These are phyloP conservation scores for Oxygymnocypris stewartii DNA, from an alignment of 2,113 vertebrate species.

Conservation along the genomic window DNA sequence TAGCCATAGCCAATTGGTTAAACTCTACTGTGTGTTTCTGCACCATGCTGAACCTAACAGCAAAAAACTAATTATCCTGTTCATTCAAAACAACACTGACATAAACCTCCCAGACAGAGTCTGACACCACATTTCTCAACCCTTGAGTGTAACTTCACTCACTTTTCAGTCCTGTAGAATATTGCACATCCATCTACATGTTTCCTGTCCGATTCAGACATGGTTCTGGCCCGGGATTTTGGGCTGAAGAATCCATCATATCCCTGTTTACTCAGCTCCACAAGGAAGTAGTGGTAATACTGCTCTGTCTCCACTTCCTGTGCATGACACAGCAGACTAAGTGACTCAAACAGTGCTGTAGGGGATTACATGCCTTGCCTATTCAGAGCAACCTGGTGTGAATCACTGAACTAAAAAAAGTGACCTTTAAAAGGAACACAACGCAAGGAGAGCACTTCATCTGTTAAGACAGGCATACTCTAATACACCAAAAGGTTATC, in stretches of 20 bases:
- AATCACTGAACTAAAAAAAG: neutral
- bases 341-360: neutral
- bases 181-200: slow-evolving; percentile 97
- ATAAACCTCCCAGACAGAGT: neutral
- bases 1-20: slow-evolving; percentile 98
- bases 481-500: neutral
- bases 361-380: neutral
- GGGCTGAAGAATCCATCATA: slow-evolving; percentile 98
- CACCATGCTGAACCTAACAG: slow-evolving; percentile 89
- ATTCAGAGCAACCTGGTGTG: neutral
- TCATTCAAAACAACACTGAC: neutral
- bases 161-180: slow-evolving; percentile 97
- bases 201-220: slow-evolving; percentile 97
- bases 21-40: slow-evolving; percentile 99
- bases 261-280: slow-evolving; percentile 93
- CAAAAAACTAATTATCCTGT: neutral
- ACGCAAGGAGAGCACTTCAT: neutral
- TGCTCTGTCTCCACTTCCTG: slow-evolving; percentile 98
- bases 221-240: slow-evolving; percentile 96
- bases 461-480: neutral
- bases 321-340: slow-evolving; percentile 40
- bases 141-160: slow-evolving; percentile 59
- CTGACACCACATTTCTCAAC: neutral
- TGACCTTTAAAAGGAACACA: slow-evolving; percentile 3
- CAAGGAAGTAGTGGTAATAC: slow-evolving; percentile 94